Evolutionary conservation across 2,113 vertebrate genomes (phyloP).

Genomic region (Shinisaurus crocodilurus): DNA sequence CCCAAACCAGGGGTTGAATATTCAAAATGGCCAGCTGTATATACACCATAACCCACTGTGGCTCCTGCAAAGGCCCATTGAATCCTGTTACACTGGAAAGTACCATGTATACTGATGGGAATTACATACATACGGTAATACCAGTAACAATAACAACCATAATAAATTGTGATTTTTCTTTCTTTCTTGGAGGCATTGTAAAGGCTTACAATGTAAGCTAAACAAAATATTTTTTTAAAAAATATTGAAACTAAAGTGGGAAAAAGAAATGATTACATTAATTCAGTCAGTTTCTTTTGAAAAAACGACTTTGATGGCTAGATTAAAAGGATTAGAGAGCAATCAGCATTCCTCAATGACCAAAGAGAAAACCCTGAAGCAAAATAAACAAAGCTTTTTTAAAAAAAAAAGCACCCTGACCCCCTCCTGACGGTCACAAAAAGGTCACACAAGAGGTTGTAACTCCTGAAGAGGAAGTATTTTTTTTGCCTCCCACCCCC

Average conservation of each 20-base stretch:
- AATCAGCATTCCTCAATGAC: slow-evolving; percentile 2
- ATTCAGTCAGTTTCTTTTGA: neutral
- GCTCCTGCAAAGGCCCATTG: neutral
- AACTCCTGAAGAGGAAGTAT: neutral
- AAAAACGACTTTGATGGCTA: neutral
- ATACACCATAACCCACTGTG: too few relatives aligned
- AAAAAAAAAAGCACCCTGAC: neutral
- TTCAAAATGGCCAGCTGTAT: too few relatives aligned
- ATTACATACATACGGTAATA: neutral
- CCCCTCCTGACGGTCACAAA: neutral
- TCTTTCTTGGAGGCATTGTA: neutral
- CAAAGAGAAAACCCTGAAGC: neutral
- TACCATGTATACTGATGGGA: neutral
- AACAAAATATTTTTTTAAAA: neutral
- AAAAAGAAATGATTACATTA: neutral
- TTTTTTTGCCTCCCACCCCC: neutral
- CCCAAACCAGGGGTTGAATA: too few relatives aligned
- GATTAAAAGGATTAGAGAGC: neutral
- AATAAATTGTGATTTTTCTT: neutral
- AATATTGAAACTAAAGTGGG: neutral
- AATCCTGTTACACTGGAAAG: neutral
- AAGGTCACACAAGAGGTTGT: neutral
- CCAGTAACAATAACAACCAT: neutral
- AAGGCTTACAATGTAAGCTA: too few relatives aligned
- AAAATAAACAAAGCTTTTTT: slow-evolving; percentile 15